Evolutionary conservation across 2,888 invertebrate species (phyloP).

Genomic region (Conomelus anceps): DNA sequence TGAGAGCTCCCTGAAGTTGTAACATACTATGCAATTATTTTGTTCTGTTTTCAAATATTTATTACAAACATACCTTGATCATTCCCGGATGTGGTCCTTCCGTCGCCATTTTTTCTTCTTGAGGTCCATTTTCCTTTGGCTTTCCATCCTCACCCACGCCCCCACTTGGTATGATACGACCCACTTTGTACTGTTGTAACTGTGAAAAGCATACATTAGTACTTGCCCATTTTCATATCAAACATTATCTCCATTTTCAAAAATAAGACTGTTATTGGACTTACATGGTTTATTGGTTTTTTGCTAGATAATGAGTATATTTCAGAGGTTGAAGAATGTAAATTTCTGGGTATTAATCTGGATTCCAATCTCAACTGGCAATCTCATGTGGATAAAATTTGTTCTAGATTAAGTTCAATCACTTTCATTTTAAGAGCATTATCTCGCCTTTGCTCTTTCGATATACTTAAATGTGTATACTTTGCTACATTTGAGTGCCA

Average conservation of each 20-base stretch:
- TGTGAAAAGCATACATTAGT: constrained; percentile 39
- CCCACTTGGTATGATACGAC: constrained; percentile 53
- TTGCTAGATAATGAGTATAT: too few species aligned
- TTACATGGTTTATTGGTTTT: too few species aligned
- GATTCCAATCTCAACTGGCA: too few species aligned
- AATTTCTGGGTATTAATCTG: too few species aligned
- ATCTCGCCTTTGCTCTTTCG: too few species aligned
- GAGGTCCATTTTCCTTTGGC: constrained; percentile 76
- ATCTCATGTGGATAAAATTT: too few species aligned
- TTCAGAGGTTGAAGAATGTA: too few species aligned
- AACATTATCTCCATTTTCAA: background rate
- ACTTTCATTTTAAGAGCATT: too few species aligned
- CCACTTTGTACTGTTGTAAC: constrained; percentile 77
- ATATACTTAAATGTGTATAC: too few species aligned
- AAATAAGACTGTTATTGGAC: too few species aligned
- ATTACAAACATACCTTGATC: constrained; percentile 45
- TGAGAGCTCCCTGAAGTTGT: background rate
- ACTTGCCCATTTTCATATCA: background rate
- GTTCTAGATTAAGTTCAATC: too few species aligned
- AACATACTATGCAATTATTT: background rate
- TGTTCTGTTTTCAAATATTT: background rate
- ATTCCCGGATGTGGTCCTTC: constrained; percentile 29
- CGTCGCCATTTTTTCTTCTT: constrained; percentile 43
- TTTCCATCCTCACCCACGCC: constrained; percentile 38
- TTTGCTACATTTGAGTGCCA: too few species aligned